These are phyloP conservation scores for Bombus pyrosoma DNA, from an alignment of 1,140 invertebrate genomes.

Conservation along the genomic window DNA sequence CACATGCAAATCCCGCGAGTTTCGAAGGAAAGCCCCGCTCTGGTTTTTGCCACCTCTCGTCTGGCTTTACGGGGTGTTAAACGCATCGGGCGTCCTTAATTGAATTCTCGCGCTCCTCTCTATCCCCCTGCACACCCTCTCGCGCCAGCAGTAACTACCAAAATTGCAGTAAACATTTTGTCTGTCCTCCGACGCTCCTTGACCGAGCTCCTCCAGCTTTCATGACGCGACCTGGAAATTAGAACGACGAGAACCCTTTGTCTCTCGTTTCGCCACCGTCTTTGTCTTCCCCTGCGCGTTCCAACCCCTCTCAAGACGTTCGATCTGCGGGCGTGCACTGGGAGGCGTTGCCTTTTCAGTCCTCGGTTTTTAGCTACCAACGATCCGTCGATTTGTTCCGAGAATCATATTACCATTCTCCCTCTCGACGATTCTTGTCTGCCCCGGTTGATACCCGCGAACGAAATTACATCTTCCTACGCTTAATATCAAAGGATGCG, in stretches of 20 bases:
- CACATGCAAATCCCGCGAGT: constrained; percentile 50
- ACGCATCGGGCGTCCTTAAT: constrained; percentile 63
- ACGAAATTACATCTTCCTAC: background rate
- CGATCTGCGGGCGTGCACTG: background rate
- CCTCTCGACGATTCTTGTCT: background rate
- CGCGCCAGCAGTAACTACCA: constrained; percentile 16
- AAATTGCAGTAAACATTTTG: constrained; percentile 49
- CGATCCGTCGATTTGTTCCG: background rate
- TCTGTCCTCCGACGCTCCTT: background rate
- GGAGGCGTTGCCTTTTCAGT: background rate
- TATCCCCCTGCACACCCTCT: no score
- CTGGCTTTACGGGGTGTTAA: constrained; percentile 58
- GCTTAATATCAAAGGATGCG: background rate
- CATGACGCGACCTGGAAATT: background rate
- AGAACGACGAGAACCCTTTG: background rate
- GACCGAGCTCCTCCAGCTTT: no score
- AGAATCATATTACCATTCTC: background rate
- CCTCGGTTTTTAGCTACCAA: background rate
- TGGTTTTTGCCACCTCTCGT: constrained; percentile 56
- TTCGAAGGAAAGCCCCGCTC: constrained; percentile 41
- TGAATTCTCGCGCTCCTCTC: constrained; percentile 48
- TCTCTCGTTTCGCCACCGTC: background rate
- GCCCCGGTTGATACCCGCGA: background rate
- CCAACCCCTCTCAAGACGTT: background rate
- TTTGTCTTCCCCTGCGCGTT: no score